phyloP scores from a whole-genome alignment of 1,140 invertebrate species.

The Drosophila lowei region DNA sequence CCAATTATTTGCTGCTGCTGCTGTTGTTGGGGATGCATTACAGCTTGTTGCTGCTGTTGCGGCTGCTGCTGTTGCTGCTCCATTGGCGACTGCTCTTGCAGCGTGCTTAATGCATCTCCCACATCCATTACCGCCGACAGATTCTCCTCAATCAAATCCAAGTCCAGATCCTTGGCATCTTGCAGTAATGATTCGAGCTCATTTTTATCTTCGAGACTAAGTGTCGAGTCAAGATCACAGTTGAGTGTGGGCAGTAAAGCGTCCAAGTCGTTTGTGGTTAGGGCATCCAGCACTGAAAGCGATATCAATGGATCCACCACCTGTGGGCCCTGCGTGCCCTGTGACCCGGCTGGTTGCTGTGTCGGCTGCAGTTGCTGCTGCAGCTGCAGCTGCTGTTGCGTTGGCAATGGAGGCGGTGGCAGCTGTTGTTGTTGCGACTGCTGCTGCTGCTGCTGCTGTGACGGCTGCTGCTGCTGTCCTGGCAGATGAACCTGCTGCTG shows the following conservation, averaged over 20 bases:
- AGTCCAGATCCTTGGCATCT: conserved; percentile 81
- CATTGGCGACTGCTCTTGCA: conserved; percentile 43
- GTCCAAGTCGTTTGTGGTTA: conserved; percentile 86
- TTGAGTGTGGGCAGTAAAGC: conserved; percentile 86
- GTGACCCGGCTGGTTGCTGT: conserved; percentile 16
- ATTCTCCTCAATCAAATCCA: conserved; percentile 81
- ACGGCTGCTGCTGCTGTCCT: conserved; percentile 27
- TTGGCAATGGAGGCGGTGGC: conserved; percentile 25
- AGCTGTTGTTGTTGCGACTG: conserved; percentile 24
- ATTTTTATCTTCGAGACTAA: conserved; percentile 84
- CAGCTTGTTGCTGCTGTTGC: conserved; percentile 38
- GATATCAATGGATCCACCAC: conserved; percentile 70
- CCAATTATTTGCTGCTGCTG: conserved; percentile 40
- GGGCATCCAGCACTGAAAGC: conserved; percentile 83
- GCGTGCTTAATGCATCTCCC: conserved; percentile 62
- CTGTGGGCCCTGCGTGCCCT: conserved; percentile 31
- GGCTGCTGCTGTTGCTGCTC: conserved; percentile 57
- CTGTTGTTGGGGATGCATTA: conserved; percentile 46
- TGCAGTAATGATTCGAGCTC: conserved; percentile 81
- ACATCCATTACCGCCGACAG: conserved; percentile 77
- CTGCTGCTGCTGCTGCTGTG: conserved; percentile 7
- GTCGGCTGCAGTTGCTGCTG: conserved; percentile 3
- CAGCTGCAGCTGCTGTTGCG: conserved; percentile 35
- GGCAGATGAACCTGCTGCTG: conserved; percentile 65
- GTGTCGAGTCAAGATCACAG: conserved; percentile 84